A percentile compares a stretch with the other conserved stretches of the same genome.
phyloP scores from a whole-genome alignment of 2,113 vertebrate species.

The Rhodinocichla rosea region DNA sequence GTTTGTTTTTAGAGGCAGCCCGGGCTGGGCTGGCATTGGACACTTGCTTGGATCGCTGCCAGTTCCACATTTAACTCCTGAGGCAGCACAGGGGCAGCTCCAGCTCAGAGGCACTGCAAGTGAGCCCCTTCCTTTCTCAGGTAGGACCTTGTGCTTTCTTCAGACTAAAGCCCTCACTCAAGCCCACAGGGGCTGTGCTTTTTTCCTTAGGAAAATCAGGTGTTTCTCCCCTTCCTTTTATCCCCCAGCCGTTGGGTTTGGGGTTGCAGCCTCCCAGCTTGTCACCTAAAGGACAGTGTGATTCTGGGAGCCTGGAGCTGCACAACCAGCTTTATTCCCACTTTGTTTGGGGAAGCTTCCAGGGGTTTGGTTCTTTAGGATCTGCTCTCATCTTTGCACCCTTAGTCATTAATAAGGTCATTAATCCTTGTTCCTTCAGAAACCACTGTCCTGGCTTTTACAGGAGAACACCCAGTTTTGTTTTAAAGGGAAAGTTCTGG shows the following conservation, averaged over 20 bases:
- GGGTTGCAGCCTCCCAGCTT: conserved; percentile 9
- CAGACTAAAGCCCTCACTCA: neutral
- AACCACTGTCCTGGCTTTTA: neutral
- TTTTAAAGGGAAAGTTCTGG: neutral
- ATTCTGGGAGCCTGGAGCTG: neutral
- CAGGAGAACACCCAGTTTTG: neutral
- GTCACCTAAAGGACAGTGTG: neutral
- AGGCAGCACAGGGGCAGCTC: neutral
- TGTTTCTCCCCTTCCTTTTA: neutral
- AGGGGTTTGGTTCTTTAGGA: neutral
- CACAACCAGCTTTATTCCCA: neutral
- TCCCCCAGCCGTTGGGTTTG: neutral
- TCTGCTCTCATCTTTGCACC: neutral
- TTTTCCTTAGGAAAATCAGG: neutral
- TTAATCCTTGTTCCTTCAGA: neutral
- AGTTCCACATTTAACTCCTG: neutral
- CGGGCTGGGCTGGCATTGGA: neutral
- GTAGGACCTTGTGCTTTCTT: conserved; percentile 54
- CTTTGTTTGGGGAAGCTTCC: neutral
- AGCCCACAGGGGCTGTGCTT: neutral
- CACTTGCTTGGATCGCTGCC: conserved; percentile 9
- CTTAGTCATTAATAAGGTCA: neutral
- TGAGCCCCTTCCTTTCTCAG: neutral
- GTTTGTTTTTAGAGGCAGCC: neutral
- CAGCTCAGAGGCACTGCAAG: neutral